Evolutionary conservation across 2,113 vertebrate genomes (phyloP).

Genomic region (Brachyistius frenatus): DNA sequence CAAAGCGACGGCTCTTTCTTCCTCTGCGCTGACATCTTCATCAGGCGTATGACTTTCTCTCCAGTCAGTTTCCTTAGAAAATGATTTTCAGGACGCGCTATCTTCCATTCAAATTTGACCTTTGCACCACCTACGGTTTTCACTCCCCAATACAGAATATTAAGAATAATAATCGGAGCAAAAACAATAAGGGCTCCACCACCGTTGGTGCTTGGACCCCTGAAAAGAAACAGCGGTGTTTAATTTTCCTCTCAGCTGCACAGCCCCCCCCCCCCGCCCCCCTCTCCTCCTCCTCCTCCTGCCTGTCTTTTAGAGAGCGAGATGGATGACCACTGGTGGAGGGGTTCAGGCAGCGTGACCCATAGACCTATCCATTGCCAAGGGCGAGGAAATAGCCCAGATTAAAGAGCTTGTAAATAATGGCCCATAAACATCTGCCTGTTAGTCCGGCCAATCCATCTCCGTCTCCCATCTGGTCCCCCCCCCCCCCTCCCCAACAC

Average conservation of each 20-base stretch:
- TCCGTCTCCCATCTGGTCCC: conserved; percentile 73
- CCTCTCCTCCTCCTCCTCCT: conserved; percentile 1
- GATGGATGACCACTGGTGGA: conserved; percentile 77
- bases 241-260: conserved; percentile 16
- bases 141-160: too few relatives aligned
- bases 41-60: not conserved
- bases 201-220: too few relatives aligned
- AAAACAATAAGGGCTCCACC: not conserved
- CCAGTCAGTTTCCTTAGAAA: too few relatives aligned
- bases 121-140: too few relatives aligned
- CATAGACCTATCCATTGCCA: conserved; percentile 81
- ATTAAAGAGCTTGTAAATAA: conserved; percentile 85
- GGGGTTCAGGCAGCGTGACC: conserved; percentile 77
- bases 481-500: conserved; percentile 20
- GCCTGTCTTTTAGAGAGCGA: conserved; percentile 59
- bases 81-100: too few relatives aligned
- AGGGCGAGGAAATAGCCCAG: conserved; percentile 83
- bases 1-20: not conserved
- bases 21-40: not conserved
- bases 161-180: too few relatives aligned
- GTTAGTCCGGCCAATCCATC: conserved; percentile 70
- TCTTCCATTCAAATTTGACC: too few relatives aligned
- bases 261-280: not conserved
- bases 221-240: conserved; percentile 11
- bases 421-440: conserved; percentile 82